Evolutionary conservation across 2,797 vertebrate species (phyloP).

Genomic region (Tapera naevia): DNA sequence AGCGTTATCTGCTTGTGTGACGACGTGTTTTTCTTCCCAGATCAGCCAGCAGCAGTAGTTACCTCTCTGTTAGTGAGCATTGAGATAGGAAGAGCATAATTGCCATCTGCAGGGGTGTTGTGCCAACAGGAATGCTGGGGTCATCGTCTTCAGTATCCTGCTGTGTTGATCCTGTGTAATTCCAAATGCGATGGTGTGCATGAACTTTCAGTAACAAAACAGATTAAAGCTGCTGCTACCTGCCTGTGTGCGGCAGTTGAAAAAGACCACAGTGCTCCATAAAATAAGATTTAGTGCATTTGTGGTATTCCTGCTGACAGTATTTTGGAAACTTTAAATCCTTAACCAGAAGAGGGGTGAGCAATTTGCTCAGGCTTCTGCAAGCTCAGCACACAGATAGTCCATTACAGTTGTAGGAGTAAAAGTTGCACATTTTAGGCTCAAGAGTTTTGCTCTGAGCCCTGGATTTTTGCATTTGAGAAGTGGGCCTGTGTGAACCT

Average conservation of each 20-base stretch:
- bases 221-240: slow-evolving; percentile 4
- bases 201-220: background rate
- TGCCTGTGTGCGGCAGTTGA: background rate
- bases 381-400: background rate
- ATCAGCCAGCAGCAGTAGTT: background rate
- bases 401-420: background rate
- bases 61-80: background rate
- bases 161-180: slow-evolving; percentile 5
- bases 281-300: background rate
- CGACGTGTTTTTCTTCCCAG: background rate
- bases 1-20: background rate
- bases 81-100: background rate
- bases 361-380: background rate
- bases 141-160: background rate
- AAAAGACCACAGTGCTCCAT: background rate
- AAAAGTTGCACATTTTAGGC: background rate
- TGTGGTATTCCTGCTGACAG: background rate
- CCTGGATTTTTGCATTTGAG: background rate
- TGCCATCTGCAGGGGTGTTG: background rate
- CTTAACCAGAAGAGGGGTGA: background rate
- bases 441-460: background rate
- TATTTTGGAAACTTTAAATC: background rate
- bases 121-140: background rate
- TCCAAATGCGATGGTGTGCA: background rate
- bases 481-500: too few species aligned